Percentiles rank a stretch among this genome's conserved stretches.
phyloP scores from a whole-genome alignment of 2,113 vertebrate genomes.

The Chamaea fasciata region DNA sequence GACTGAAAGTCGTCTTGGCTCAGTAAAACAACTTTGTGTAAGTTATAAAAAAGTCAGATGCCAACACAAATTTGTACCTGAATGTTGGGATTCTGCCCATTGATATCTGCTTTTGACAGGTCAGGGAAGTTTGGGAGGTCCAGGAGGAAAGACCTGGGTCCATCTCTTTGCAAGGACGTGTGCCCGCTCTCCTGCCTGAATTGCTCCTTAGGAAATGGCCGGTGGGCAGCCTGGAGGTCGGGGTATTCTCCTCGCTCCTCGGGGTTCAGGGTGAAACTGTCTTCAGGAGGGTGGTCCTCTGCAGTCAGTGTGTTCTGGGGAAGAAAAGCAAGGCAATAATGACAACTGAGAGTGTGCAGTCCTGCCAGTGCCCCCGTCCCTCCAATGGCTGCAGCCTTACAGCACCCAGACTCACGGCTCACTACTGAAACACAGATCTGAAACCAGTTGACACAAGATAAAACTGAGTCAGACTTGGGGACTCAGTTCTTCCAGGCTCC shows the following conservation, averaged over 20 bases:
- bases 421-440: background rate
- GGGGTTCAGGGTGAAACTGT: slow-evolving; percentile 68
- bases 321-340: background rate
- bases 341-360: background rate
- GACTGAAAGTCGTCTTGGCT: background rate
- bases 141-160: slow-evolving; percentile 86
- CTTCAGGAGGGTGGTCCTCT: slow-evolving; percentile 70
- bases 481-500: background rate
- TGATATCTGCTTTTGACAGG: slow-evolving; percentile 94
- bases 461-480: background rate
- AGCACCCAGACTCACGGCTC: background rate
- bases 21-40: background rate
- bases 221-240: slow-evolving; percentile 74
- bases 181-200: slow-evolving; percentile 70
- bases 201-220: slow-evolving; percentile 76
- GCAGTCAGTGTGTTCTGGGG: slow-evolving; percentile 75
- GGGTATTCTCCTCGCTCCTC: slow-evolving; percentile 69
- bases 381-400: background rate
- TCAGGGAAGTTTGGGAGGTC: slow-evolving; percentile 96
- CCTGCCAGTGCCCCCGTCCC: background rate
- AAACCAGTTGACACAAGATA: background rate
- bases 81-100: slow-evolving; percentile 96
- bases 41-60: background rate
- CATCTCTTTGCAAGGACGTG: slow-evolving; percentile 82
- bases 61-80: slow-evolving; percentile 77